Conservation (phyloP, 2,797 vertebrate genomes). For the Pantherophis alleghaniensis region DNA sequence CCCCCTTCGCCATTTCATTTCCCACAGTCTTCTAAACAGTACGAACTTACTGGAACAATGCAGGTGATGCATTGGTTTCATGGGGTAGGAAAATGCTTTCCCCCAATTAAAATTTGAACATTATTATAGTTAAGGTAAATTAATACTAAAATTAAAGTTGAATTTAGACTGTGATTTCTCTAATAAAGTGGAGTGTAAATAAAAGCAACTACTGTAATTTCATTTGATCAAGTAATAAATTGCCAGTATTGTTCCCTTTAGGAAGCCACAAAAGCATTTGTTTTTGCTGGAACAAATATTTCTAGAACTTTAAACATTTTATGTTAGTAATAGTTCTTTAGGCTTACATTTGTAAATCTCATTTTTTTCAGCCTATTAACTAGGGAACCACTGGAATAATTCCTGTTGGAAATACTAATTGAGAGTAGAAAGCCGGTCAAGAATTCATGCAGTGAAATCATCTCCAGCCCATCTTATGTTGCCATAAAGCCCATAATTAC, state of each 20-base stretch:
- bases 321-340: not conserved
- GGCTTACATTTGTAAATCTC: slow-evolving; percentile 16
- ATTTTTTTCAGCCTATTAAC: not conserved
- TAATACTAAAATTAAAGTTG: not conserved
- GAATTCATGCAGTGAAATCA: not conserved
- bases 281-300: not conserved
- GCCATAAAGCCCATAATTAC: slow-evolving; percentile 23
- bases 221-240: not conserved
- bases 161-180: not conserved
- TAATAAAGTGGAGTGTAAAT: not conserved
- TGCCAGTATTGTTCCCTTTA: not conserved
- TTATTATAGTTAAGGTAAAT: not conserved
- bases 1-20: not conserved
- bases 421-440: slow-evolving; percentile 17
- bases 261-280: not conserved
- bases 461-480: not conserved
- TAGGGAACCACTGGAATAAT: slow-evolving; percentile 40
- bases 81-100: not conserved
- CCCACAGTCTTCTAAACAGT: not conserved
- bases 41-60: not conserved
- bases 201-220: not conserved
- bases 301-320: not conserved
- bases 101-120: not conserved
- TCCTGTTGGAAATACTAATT: slow-evolving; percentile 5
- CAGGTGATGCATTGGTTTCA: not conserved